phyloP scores from a whole-genome alignment of 2,888 invertebrate species.

The Brachyptera risi region DNA sequence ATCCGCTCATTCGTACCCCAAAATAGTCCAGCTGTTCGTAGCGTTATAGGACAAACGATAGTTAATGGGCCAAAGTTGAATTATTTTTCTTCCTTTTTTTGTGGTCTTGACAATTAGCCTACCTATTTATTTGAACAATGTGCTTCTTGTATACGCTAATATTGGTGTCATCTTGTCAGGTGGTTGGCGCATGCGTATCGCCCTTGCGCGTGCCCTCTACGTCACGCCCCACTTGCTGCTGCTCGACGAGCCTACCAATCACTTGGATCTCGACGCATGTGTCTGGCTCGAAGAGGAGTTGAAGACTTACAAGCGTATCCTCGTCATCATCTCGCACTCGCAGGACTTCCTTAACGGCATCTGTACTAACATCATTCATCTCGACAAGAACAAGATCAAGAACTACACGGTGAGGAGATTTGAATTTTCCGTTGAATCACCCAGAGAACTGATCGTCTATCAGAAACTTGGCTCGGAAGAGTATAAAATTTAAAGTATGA shows the following conservation, averaged over 20 bases:
- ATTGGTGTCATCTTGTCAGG: conserved; percentile 38
- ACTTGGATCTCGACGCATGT: conserved; percentile 88
- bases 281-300: conserved; percentile 99
- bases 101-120: neutral
- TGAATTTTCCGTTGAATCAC: no score
- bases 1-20: no score
- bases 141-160: neutral
- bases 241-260: conserved; percentile 99
- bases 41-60: no score
- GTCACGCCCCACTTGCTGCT: conserved; percentile 95
- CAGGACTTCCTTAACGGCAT: conserved; percentile 99
- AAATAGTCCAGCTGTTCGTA: no score
- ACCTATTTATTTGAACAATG: neutral
- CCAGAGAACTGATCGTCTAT: no score
- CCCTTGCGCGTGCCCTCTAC: conserved; percentile 92
- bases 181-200: conserved; percentile 99
- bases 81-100: no score
- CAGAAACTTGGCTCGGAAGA: no score
- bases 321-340: conserved; percentile 97
- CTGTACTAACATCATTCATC: conserved; percentile 93
- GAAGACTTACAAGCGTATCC: conserved; percentile 92
- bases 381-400: conserved; percentile 88
- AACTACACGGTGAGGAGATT: conserved; percentile 88
- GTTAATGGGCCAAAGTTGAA: no score
- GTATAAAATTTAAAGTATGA: no score